Percentiles rank a stretch among this genome's conserved stretches.
Conservation (phyloP, 2,113 vertebrate genomes). For the Misgurnus mizolepis region DNA sequence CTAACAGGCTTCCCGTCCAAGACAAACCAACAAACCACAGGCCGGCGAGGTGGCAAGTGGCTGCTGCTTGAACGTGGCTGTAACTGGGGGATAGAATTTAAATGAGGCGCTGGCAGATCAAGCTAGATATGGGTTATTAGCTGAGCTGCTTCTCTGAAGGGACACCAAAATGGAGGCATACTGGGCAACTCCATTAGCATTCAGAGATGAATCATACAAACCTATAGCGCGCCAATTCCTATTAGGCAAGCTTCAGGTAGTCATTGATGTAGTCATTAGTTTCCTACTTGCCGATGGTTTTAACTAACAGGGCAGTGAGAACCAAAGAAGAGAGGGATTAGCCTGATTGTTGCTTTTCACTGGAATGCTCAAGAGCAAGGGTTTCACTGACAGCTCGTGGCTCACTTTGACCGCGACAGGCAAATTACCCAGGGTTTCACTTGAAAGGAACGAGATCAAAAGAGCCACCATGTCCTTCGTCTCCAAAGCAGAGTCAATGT, state of each 20-base stretch:
- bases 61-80: conserved; percentile 13
- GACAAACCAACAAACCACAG: conserved; percentile 21
- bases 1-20: conserved; percentile 31
- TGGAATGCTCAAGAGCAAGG: conserved; percentile 35
- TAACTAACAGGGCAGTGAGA: conserved; percentile 20
- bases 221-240: background rate
- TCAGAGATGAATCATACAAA: conserved; percentile 13
- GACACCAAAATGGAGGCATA: conserved; percentile 17
- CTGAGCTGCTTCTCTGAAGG: conserved; percentile 6
- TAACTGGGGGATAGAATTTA: conserved; percentile 33
- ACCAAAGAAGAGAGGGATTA: conserved; percentile 30
- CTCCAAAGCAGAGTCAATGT: conserved; percentile 43
- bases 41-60: conserved; percentile 15
- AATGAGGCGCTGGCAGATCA: conserved; percentile 33
- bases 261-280: background rate
- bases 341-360: conserved; percentile 32
- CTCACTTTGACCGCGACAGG: conserved; percentile 41
- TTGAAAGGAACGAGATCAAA: conserved; percentile 53
- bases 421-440: conserved; percentile 50
- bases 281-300: conserved; percentile 25
- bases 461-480: conserved; percentile 37
- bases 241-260: background rate
- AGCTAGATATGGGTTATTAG: conserved; percentile 29
- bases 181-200: conserved; percentile 23
- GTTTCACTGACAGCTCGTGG: conserved; percentile 46